Conservation (phyloP, 2,113 vertebrate species). For the Caranx melampygus region DNA sequence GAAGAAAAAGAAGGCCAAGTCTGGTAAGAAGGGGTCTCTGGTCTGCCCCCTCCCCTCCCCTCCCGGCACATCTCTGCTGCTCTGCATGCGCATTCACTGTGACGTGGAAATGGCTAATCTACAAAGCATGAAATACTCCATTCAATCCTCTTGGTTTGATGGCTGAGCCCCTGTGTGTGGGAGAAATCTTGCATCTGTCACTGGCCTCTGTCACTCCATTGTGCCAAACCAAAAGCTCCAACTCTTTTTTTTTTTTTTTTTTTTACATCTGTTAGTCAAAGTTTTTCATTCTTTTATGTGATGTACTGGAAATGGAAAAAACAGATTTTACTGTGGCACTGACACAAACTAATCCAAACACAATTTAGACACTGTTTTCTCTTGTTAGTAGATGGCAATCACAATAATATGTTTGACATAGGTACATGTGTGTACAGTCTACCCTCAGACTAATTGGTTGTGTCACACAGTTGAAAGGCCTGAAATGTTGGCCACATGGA, state of each 20-base stretch:
- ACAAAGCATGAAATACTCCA: constrained; percentile 60
- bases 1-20: constrained; percentile 91
- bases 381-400: background rate
- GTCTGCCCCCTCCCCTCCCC: constrained; percentile 1
- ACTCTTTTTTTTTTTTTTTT: constrained; percentile 22
- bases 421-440: background rate
- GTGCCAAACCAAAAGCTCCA: constrained; percentile 19
- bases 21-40: constrained; percentile 84
- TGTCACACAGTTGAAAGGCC: constrained; percentile 21
- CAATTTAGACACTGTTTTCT: background rate
- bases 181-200: constrained; percentile 56
- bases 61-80: constrained; percentile 39
- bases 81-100: constrained; percentile 73
- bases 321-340: constrained; percentile 4
- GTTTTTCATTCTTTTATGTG: background rate
- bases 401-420: constrained; percentile 35
- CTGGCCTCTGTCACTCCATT: constrained; percentile 40
- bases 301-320: background rate
- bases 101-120: constrained; percentile 52
- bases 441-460: constrained; percentile 28
- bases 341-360: constrained; percentile 19
- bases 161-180: constrained; percentile 71
- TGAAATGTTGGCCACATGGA: background rate
- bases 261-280: background rate
- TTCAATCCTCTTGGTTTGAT: constrained; percentile 72